These are phyloP conservation scores for Drosophila dunni DNA, from an alignment of 1,140 invertebrate species.

Conservation along the genomic window DNA sequence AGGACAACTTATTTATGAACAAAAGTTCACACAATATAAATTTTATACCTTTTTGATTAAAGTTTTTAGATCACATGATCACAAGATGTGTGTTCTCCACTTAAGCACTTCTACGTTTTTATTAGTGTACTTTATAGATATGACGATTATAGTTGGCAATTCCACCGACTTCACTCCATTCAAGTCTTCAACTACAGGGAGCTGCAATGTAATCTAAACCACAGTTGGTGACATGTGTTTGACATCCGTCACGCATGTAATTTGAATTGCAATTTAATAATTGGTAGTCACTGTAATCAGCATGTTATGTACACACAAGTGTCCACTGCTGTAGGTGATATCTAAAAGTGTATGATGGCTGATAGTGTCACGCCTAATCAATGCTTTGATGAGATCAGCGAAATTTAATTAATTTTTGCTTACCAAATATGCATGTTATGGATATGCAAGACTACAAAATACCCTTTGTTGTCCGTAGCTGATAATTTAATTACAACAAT, in stretches of 20 bases:
- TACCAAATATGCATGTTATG: background rate
- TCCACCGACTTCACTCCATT: constrained; percentile 19
- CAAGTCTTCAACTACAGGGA: background rate
- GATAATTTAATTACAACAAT: background rate
- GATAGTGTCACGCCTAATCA: too few relatives aligned
- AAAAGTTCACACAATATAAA: too few relatives aligned
- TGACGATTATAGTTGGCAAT: constrained; percentile 30
- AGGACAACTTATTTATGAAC: too few relatives aligned
- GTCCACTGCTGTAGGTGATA: constrained; percentile 1
- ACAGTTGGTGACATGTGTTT: constrained; percentile 40
- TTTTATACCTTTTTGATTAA: too few relatives aligned
- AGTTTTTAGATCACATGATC: too few relatives aligned
- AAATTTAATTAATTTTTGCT: constrained; percentile 13
- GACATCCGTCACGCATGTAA: constrained; percentile 80
- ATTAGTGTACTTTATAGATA: background rate
- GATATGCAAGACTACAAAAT: background rate
- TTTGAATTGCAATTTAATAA: constrained; percentile 77
- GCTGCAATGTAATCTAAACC: constrained; percentile 55
- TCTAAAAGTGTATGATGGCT: background rate
- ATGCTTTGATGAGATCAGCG: constrained; percentile 45
- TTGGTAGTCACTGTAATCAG: constrained; percentile 14
- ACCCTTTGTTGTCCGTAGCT: background rate
- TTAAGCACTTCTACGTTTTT: too few relatives aligned
- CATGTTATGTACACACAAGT: background rate
- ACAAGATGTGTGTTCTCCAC: too few relatives aligned